A percentile compares a stretch with the other conserved stretches of the same genome.
These are phyloP conservation scores for Cerastoderma edule DNA, from an alignment of 2,888 invertebrate genomes.

Conservation along the genomic window DNA sequence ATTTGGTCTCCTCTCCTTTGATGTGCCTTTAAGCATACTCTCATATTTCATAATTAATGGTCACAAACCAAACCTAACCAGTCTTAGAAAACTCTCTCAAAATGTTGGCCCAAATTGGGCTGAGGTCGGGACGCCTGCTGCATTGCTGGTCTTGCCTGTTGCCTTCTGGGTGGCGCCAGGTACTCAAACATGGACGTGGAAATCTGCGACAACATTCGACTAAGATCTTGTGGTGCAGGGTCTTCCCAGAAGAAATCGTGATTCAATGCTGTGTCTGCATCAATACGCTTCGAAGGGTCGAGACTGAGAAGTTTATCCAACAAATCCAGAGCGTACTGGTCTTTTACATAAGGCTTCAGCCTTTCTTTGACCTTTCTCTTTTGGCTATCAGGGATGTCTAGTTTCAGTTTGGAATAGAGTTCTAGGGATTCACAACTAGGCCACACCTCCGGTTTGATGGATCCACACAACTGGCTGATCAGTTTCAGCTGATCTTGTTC, in stretches of 20 bases:
- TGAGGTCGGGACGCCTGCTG: slow-evolving; percentile 43
- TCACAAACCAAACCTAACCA: too few relatives aligned
- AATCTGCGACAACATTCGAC: slow-evolving; percentile 95
- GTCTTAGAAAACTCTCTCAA: slow-evolving; percentile 80
- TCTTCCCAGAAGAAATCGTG: slow-evolving; percentile 99
- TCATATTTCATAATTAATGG: too few relatives aligned
- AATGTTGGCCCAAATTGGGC: slow-evolving; percentile 80
- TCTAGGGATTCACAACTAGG: slow-evolving; percentile 94
- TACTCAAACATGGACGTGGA: slow-evolving; percentile 98
- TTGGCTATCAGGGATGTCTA: slow-evolving; percentile 81
- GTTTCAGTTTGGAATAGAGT: slow-evolving; percentile 88
- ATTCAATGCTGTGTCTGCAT: slow-evolving; percentile 96
- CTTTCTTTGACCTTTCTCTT: slow-evolving; percentile 82
- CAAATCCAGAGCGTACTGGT: slow-evolving; percentile 95
- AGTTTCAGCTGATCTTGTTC: slow-evolving; percentile 98
- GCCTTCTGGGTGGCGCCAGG: slow-evolving; percentile 90
- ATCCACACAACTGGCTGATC: slow-evolving; percentile 98
- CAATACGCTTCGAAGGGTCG: slow-evolving; percentile 94
- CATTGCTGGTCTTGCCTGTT: slow-evolving; percentile 34
- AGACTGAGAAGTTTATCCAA: slow-evolving; percentile 95
- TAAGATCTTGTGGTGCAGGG: slow-evolving; percentile 91
- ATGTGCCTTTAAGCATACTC: too few relatives aligned
- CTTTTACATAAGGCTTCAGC: slow-evolving; percentile 94
- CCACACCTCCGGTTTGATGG: slow-evolving; percentile 97
- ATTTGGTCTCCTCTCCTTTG: too few relatives aligned